Conservation (phyloP, 30 jellyfish, hydroid and myxozoan genomes). For the Turritopsis dohrnii region DNA sequence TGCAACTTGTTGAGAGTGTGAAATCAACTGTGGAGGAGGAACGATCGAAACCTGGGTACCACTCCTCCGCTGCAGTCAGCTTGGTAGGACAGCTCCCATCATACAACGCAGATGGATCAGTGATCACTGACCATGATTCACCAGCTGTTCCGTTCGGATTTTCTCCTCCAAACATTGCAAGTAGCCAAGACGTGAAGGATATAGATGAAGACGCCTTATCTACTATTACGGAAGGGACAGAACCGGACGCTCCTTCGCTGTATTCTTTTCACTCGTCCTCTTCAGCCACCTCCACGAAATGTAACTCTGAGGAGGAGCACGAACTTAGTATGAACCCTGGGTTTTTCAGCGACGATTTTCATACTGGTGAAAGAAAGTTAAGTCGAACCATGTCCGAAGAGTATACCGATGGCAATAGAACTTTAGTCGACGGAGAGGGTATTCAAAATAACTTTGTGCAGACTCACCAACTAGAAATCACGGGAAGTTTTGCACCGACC, state of each 20-base stretch:
- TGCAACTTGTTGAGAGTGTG: background rate
- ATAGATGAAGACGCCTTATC: conserved; percentile 77
- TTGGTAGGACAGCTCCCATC: background rate
- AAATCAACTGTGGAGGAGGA: background rate
- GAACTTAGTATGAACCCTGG: background rate
- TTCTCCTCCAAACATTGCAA: background rate
- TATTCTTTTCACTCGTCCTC: conserved; percentile 33
- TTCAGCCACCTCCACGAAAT: background rate
- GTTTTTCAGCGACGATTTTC: background rate
- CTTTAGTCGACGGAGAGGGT: background rate
- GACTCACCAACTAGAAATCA: background rate
- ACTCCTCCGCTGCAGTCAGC: background rate
- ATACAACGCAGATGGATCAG: background rate
- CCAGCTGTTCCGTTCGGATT: background rate
- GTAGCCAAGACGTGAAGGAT: background rate
- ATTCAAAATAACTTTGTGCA: background rate
- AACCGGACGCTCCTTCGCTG: conserved; percentile 84
- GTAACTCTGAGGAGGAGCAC: background rate
- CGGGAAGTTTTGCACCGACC: background rate
- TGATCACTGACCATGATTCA: background rate
- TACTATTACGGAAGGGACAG: conserved; percentile 83
- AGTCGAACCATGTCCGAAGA: background rate
- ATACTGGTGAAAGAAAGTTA: background rate
- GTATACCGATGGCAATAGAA: background rate
- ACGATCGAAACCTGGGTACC: background rate